Base-by-base conservation (phyloP, 2,113 vertebrate genomes). In the Willisornis vidua region DNA sequence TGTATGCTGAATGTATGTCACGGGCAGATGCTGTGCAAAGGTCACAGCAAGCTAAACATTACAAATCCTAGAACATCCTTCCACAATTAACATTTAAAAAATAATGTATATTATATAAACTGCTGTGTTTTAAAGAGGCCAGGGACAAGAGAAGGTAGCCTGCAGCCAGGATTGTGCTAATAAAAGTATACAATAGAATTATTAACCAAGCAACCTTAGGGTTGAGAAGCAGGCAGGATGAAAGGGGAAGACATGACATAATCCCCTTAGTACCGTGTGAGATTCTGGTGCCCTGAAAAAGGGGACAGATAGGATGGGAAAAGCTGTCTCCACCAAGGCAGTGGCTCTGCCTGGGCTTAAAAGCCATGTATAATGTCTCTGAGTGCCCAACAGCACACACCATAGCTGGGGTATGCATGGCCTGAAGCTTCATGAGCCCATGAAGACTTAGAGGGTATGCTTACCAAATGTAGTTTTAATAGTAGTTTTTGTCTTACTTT, bases 11-110 rank as follows among this genome's bases (percentile, higher is more conserved):
- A 43, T 61, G 29, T 57, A 51, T 92, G 54, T 89, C 68, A 81
- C 0, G 4, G 70, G 76, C 73, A 95, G 76, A 63, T 92, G 51
- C 83, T 80, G 43, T 81, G 75, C 51, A 86, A 94, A 93, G 33
- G 89, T 90, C 83, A 74, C 12, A 28, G 51, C 43, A 93, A 96
- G 48, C 75, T 90, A 95, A 97, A 86, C 72, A 70, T 70, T 80
- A 73, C 55, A 92, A 93, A 71, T 71, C 55, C 89, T 92, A 52
- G 77, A 89, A 89, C 35, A 48, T 78, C 73, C 20, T 93, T 54
- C 41, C 67, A 80, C 73, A 81, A 89, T 90, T 90, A 90, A 65
- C 35, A 49, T 95, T 91, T 94, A 1, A 1, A 70, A 88, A 83
- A 90, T 54, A 81, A 92, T 71, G 78, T 74, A 23, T 49, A 65